Evolutionary conservation across 2,113 vertebrate species (phyloP), one percentile per base, ranked within the genome.

Genomic region (Salvelinus fontinalis): DNA sequence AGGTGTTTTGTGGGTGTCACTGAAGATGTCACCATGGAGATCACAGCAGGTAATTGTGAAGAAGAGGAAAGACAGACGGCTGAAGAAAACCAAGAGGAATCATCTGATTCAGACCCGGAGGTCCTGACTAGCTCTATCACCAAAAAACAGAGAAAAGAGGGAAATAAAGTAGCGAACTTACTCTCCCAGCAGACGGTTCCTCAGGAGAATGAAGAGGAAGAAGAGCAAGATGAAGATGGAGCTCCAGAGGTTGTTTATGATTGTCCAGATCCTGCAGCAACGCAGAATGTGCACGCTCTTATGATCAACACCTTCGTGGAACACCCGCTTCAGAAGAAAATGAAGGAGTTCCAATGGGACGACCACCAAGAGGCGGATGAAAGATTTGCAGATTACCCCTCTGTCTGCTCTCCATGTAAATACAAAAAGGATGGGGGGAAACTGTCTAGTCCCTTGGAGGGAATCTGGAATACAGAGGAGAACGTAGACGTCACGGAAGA

Each of bases 311-410:
- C 83, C 34, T 24, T 62, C n/a, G 77, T 84, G 0, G 22, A 70
- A 3, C 76, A 75, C 2, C 65, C 70, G 7, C n/a, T 8, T 57
- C 57, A 5, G 0, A 79, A 79, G 39, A 90, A 90, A 65, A 78
- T 92, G 1, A 86, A 87, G 62, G 86, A 90, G 31, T 94, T 94
- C 80, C 90, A 88, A 1, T 93, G 87, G 24, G 92, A 91, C 26
- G 93, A 93, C 70, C 88, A 89, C 76, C 90, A 91, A 69, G 87
- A 88, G 22, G 88, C 88, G 3, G 91, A 89, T n/a, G 93, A 93
- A 86, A 85, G 84, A 20, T 88, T 90, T 79, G 90, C 93, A 76
- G 93, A 93, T 71, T 92, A 90, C 67, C 90, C 92, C 18, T 92
- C 89, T 39, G 93, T 92, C 80, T 85, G 91, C 59, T 91, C 90